Percentiles rank a stretch among this genome's conserved stretches.
Conservation (phyloP, 2,113 vertebrate genomes). For the Pardalotus punctatus region DNA sequence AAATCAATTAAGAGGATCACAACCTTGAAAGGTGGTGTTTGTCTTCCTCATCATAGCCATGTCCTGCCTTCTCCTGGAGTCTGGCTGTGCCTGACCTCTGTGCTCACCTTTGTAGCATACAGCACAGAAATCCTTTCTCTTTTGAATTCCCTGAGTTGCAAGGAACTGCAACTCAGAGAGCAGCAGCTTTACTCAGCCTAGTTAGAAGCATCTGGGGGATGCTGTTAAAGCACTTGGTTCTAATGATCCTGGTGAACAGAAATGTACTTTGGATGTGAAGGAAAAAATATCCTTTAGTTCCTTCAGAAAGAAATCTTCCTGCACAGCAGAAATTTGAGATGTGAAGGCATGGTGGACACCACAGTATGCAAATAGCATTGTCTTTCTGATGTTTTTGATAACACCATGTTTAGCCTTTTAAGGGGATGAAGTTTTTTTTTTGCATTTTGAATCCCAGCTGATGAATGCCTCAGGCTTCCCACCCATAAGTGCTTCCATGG, state of each 20-base stretch:
- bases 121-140: background rate
- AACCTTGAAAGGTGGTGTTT: background rate
- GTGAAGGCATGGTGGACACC: background rate
- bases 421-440: background rate
- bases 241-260: background rate
- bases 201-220: background rate
- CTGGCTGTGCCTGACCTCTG: background rate
- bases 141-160: background rate
- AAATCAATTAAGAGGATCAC: background rate
- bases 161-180: background rate
- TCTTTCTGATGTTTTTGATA: background rate
- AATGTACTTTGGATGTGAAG: background rate
- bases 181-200: background rate
- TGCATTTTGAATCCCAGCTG: background rate
- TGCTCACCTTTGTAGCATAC: background rate
- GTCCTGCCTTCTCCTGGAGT: background rate
- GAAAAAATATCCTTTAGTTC: background rate
- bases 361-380: background rate
- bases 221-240: background rate
- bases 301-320: background rate
- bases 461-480: background rate
- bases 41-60: background rate
- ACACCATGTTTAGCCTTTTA: background rate
- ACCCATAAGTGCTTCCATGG: accelerated
- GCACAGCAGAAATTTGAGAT: background rate